Base-by-base conservation (phyloP, 1,140 invertebrate genomes). In the Drosophila rufa region DNA sequence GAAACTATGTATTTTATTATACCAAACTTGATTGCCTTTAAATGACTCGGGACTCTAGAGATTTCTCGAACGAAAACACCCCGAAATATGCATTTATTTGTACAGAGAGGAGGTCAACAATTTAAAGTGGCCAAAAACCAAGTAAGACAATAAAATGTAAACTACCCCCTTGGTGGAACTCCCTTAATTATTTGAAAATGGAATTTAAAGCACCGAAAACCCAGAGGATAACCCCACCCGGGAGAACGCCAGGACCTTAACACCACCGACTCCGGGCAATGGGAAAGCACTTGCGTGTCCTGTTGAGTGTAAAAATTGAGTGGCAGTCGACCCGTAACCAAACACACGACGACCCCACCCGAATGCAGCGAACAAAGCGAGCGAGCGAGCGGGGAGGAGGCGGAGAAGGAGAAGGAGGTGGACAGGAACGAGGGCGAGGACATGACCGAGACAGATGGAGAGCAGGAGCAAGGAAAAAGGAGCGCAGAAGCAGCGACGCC, bases 141-240 rank as follows among this genome's bases (percentile, higher is more conserved):
- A 38, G 33, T 55, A 22, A 40, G 53, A 25, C 53, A 55, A 55
- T 55, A 55, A 55, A 55, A 55, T 55, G 53, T 55, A 55, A 55
- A 40, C 53, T 55, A 55, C 53, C 81, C 80, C 62, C 70, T 76
- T 47, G 58, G 58, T 48, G 66, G 57, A 58, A 38, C 17, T 48
- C 56, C 73, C 77, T 83, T 84, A 84, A 55, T 55, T 80, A 68
- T 76, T 83, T 73, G 47, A 83, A 83, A 84, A 80, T 83, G 66
- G 59, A 80, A 68, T 80, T 76, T 84, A 84, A 83, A 80, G 80
- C 64, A 43, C 68, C 7, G 50, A 65, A 65, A 66, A 43, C 58
- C 51, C 40, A 40, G 15, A 15, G 50, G 30, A 56, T 51, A 65
- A 47, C 74, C 82, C 78, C 82, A 55, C 57, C 80, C 73, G 61